Base-by-base conservation (phyloP, 2,888 invertebrate species). In the Drosophila helvetica region DNA sequence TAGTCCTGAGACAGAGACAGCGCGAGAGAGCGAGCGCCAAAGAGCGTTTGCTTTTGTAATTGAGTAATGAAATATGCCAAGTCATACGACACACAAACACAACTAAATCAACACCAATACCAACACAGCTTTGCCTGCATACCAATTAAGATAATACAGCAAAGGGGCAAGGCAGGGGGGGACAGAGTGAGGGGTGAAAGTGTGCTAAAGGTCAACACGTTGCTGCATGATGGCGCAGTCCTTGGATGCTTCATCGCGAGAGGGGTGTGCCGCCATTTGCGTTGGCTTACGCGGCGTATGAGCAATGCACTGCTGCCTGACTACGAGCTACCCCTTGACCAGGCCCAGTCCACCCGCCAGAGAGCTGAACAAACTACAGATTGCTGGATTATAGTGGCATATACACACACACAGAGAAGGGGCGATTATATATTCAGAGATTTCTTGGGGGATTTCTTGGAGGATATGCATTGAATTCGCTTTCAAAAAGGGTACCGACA, bases 11-110 rank as follows among this genome's bases (percentile, higher is more conserved):
- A 38, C 6, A 38, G 15, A 38, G 5, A 38, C 12, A 33, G 22
- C 22, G 22, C 22, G 15, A 38, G 38, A 38, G 15, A 38, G 15
- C 0, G 15, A 38, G 38, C 15, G 38, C 15, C 15, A 7, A 15
- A 15, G 12, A 38, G 38, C 38, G 86, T 74, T 75, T 88, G 80
- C 78, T 80, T 80, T 80, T 88, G 70, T 86, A 88, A 80, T 86
- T 69, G 81, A 80, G 71, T 82, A 82, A 85, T 87, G 86, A 77
- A 83, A 80, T 74, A 77, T 72, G 76, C 65, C 63, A 48, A 69
- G 55, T 56, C 56, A 59, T 42, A 56, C 38, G 12, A 38, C 42
- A 33, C 38, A 22, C 53, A 33, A 38, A 55, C 45, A 57, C 62
- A 15, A 12, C 46, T 17, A 19, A 38, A n/a, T 43, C 43, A 52